Evolutionary conservation across 2,888 invertebrate species (phyloP).

Genomic region (Neoascia interrupta): DNA sequence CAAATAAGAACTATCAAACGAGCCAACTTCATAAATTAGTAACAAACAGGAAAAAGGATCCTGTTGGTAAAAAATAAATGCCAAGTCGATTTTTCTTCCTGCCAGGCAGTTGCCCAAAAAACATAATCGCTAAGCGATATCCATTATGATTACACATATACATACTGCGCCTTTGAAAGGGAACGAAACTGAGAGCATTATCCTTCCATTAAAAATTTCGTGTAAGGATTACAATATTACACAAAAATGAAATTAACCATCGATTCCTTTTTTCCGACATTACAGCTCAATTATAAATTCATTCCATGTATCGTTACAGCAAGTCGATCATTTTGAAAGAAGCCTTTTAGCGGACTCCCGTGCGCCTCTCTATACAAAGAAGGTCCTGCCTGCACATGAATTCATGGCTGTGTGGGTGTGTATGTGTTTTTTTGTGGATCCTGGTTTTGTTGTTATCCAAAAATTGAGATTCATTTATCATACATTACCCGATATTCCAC

Average conservation of each 20-base stretch:
- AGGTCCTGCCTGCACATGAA: neutral
- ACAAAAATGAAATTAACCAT: constrained; percentile 48
- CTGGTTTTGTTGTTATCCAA: constrained; percentile 62
- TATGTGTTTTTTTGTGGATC: constrained; percentile 51
- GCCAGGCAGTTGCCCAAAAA: no score
- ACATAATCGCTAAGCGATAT: no score
- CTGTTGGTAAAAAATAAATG: no score
- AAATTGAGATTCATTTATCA: constrained; percentile 69
- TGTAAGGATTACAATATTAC: constrained; percentile 44
- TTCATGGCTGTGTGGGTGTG: neutral
- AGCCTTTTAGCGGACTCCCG: constrained; percentile 16
- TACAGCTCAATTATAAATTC: constrained; percentile 62
- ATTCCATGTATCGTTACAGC: constrained; percentile 42
- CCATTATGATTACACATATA: no score
- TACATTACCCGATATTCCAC: constrained; percentile 70
- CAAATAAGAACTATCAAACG: no score
- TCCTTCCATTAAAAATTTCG: constrained; percentile 51
- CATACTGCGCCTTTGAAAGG: no score
- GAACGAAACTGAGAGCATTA: constrained; percentile 11
- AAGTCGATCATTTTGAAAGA: constrained; percentile 52
- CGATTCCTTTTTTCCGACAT: constrained; percentile 36
- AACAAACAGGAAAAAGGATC: no score
- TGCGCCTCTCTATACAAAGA: constrained; percentile 7
- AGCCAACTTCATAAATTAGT: no score
- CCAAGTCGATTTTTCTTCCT: no score